Evolutionary conservation across 1,140 invertebrate species (phyloP).

Genomic region (Zophobas morio): DNA sequence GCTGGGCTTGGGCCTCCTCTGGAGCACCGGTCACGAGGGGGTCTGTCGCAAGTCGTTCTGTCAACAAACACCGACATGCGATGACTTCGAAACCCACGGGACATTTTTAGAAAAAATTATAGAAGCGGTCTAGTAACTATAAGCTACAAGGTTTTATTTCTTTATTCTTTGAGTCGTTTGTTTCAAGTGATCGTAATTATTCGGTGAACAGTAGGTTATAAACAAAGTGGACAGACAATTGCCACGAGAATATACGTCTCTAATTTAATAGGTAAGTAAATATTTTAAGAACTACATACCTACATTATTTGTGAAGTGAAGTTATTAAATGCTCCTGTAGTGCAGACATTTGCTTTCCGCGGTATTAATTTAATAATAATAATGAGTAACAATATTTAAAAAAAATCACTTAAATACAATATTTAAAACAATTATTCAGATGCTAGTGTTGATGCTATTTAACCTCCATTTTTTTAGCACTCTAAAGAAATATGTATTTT

Average conservation of each 20-base stretch:
- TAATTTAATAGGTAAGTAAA: too few relatives aligned
- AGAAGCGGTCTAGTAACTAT: neutral
- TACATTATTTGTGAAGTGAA: too few relatives aligned
- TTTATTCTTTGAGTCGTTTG: conserved; percentile 31
- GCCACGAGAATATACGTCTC: neutral
- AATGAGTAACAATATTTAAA: too few relatives aligned
- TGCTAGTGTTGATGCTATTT: too few relatives aligned
- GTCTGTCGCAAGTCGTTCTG: conserved; percentile 42
- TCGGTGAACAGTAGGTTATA: conserved; percentile 49
- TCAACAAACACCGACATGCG: conserved; percentile 39
- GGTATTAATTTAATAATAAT: too few relatives aligned
- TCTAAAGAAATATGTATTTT: too few relatives aligned
- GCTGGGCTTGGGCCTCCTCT: conserved; percentile 44
- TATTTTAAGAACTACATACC: too few relatives aligned
- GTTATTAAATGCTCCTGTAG: too few relatives aligned
- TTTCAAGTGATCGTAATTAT: conserved; percentile 50
- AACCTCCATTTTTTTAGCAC: too few relatives aligned
- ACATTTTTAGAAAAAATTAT: conserved; percentile 19
- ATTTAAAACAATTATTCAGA: too few relatives aligned
- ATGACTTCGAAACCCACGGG: conserved; percentile 30
- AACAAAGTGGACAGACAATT: neutral
- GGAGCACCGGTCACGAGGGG: conserved; percentile 41
- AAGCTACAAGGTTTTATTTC: conserved; percentile 16
- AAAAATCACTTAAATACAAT: too few relatives aligned
- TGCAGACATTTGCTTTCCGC: too few relatives aligned